Evolutionary conservation across 1,140 invertebrate genomes (phyloP), one percentile per base, ranked within the genome.

Genomic region (Drosophila virilis): DNA sequence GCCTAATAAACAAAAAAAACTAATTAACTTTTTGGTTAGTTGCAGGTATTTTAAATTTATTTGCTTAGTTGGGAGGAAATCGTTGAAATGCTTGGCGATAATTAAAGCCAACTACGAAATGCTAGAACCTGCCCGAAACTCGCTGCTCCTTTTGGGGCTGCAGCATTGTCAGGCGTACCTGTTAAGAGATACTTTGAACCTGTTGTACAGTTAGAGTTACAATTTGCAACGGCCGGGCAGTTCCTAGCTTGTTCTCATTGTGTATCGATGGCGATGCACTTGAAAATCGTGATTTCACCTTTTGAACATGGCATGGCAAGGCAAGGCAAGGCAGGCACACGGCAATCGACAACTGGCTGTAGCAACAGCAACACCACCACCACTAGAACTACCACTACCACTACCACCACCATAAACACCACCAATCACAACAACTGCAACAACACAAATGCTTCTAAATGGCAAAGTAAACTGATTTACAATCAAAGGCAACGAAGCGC

Each of bases 381-480:
- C 75, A 50, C 48, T 38, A 64, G 37, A 58, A 55, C 32, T 46
- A 67, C 15, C 38, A 50, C 17, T 40, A 74, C n/a, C 42, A 17
- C 15, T 15, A 42, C 33, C 37, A 17, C 46, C 43, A 50, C 32
- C 69, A 40, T 40, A 40, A 55, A 15, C 42, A 45, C 35, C 43
- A 73, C 13, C 37, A 12, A 17, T 32, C 17, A 48, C 51, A 46
- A 46, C 42, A 38, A 45, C 48, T 46, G 22, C 57, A 74, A 80
- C 75, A 79, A 64, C 69, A 89, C 84, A 89, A 84, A 80, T 75
- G 74, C 84, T 89, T 90, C 84, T 89, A 89, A 89, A 89, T 89
- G 84, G 84, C 84, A 89, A 89, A 89, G 84, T 89, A 89, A 89
- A 89, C 84, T 89, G 84, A 89, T 89, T 89, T 89, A 89, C 85